Evolutionary conservation across 2,113 vertebrate genomes (phyloP), one percentile per base, ranked within the genome.

Genomic region (Calonectris borealis): DNA sequence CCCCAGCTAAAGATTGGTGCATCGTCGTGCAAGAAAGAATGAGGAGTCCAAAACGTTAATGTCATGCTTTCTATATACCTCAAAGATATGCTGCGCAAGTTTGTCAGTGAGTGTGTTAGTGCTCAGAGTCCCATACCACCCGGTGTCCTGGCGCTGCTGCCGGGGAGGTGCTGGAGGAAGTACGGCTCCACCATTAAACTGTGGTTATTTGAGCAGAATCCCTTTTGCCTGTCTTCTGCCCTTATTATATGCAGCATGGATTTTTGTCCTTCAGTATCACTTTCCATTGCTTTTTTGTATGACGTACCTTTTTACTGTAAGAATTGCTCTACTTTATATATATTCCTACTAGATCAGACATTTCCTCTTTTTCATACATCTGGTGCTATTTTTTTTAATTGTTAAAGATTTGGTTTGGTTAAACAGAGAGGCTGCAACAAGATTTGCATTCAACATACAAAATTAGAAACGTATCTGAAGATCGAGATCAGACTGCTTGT

Each of bases 321-420:
- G 85, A 97, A 95, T 89, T 89, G 79, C 95, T 95, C 95, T 96
- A 96, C 96, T 97, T 83, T 97, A 95, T 97, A 97, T 96, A 95
- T 98, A 97, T 97, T 97, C 97, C 97, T 97, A 97, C 95, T 93
- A 95, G 89, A 97, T 95, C 97, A 93, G 91, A 94, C 97, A 91
- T 97, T 97, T 96, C 96, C 96, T 98, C 96, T 97, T 98, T 97
- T 98, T 98, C 97, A 98, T 96, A 98, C 96, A 98, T 97, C 97
- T 98, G 98, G 97, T 97, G 98, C 97, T 98, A 97, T 96, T 97
- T 97, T 97, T 97, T 96, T 98, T 96, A 91, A 96, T 96, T 94
- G 96, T 95, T 97, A 96, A 96, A 95, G 95, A 90, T 90, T 95
- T 83, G 95, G 80, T 96, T 96, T 96, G 94, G 65, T 88, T 93